Conservation (phyloP, 2,888 invertebrate species). For the Morinoia aosen region DNA sequence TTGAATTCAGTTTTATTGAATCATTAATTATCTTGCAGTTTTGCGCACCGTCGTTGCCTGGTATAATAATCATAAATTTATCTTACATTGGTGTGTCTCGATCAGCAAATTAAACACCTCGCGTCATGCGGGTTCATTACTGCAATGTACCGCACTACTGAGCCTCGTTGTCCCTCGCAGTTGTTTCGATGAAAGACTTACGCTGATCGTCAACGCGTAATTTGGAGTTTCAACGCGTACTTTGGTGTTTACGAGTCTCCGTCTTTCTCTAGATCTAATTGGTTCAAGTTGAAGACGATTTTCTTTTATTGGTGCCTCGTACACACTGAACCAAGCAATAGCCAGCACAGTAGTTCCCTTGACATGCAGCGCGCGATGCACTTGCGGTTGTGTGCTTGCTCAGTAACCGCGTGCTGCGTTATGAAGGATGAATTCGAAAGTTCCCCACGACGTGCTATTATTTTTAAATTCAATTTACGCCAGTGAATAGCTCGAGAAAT, state of each 20-base stretch:
- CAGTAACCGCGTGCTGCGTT: not conserved
- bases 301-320: not conserved
- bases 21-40: not conserved
- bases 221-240: not conserved
- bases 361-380: not conserved
- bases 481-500: not conserved
- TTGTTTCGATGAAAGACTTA: not conserved
- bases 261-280: not conserved
- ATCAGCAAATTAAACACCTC: not conserved
- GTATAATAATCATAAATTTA: not conserved
- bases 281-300: not conserved
- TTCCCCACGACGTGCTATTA: not conserved
- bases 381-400: not conserved
- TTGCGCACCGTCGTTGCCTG: not conserved
- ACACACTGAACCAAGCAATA: not conserved
- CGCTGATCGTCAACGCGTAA: not conserved
- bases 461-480: too few species aligned
- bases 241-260: not conserved
- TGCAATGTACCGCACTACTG: not conserved
- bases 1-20: not conserved
- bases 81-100: not conserved
- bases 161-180: not conserved
- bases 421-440: not conserved
- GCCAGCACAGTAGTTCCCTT: not conserved
- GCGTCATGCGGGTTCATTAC: not conserved